These are phyloP conservation scores for Tenodera sinensis DNA, from an alignment of 2,888 invertebrate genomes.

Conservation along the genomic window DNA sequence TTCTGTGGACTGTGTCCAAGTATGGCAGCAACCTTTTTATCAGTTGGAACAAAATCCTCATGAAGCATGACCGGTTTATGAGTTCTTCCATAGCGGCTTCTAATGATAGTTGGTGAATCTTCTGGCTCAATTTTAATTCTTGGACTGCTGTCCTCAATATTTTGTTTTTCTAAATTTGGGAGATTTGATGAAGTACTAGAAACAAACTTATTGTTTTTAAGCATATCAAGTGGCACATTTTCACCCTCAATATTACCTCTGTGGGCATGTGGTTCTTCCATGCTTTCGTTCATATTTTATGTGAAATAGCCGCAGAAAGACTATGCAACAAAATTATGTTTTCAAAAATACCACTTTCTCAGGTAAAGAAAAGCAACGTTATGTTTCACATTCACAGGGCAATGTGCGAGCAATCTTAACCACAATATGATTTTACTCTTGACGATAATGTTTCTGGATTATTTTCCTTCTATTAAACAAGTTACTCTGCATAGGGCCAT, in stretches of 20 bases:
- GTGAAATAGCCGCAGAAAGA: background rate
- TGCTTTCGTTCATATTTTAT: background rate
- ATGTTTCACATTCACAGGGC: background rate
- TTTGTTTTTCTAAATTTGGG: background rate
- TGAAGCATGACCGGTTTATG: slow-evolving; percentile 51
- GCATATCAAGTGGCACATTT: background rate
- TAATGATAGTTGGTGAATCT: slow-evolving; percentile 31
- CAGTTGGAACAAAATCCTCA: slow-evolving; percentile 45
- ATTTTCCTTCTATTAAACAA: background rate
- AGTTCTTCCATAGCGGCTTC: slow-evolving; percentile 59
- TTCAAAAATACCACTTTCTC: background rate
- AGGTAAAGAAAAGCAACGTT: background rate
- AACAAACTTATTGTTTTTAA: background rate
- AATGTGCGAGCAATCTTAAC: background rate
- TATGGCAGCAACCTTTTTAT: slow-evolving; percentile 41
- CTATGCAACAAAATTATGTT: background rate
- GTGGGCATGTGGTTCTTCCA: background rate
- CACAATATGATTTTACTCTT: background rate
- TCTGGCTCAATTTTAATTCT: background rate
- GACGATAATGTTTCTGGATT: background rate
- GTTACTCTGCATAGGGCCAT: background rate
- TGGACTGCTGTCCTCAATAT: background rate
- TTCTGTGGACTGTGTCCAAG: slow-evolving; percentile 28
- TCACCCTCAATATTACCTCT: background rate
- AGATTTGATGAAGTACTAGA: background rate